Conservation (phyloP, 2,797 vertebrate genomes). For the Pteropus rufus region DNA sequence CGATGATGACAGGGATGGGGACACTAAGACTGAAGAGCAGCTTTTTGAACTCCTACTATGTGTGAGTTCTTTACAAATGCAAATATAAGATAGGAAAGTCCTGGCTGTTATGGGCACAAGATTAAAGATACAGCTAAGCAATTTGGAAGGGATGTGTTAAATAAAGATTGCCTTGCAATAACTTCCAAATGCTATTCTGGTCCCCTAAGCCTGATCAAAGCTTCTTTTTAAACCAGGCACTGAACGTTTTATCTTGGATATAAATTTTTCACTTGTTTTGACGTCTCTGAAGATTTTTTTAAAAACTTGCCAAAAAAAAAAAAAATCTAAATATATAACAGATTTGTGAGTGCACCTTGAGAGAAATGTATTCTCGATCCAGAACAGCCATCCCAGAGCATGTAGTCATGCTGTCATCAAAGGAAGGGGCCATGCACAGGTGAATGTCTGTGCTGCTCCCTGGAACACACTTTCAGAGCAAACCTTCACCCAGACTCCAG, state of each 20-base stretch:
- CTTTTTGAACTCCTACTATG: neutral
- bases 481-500: neutral
- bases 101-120: neutral
- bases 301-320: conserved; percentile 58
- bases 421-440: neutral
- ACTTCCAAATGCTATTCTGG: conserved; percentile 53
- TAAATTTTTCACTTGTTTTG: conserved; percentile 72
- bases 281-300: conserved; percentile 65
- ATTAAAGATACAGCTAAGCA: neutral
- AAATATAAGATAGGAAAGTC: neutral
- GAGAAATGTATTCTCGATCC: conserved; percentile 33
- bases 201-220: conserved; percentile 55
- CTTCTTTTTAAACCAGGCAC: conserved; percentile 57
- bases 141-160: conserved; percentile 27
- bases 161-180: conserved; percentile 25
- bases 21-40: neutral
- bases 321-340: conserved; percentile 62
- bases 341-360: conserved; percentile 68
- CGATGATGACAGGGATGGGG: neutral
- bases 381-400: neutral
- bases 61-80: neutral
- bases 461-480: neutral
- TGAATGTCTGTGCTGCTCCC: neutral
- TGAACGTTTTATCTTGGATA: conserved; percentile 68
- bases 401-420: neutral